Evolutionary conservation across 2,888 invertebrate species (phyloP).

Genomic region (Dinocampus coccinellae): DNA sequence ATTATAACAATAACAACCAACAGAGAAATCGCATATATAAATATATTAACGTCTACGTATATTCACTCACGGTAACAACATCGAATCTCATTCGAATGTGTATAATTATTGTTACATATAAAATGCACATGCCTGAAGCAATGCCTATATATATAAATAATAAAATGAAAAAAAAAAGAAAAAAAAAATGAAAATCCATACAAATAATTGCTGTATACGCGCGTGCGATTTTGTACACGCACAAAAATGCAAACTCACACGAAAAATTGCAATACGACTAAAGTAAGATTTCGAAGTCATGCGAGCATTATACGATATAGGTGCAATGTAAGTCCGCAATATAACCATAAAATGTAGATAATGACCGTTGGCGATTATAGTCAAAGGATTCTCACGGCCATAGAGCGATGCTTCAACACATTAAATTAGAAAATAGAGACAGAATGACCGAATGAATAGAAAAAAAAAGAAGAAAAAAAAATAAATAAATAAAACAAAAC

Average conservation of each 20-base stretch:
- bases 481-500: neutral
- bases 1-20: neutral
- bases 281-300: conserved; percentile 51
- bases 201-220: conserved; percentile 23
- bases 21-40: neutral
- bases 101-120: neutral
- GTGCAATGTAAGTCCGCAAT: conserved; percentile 59
- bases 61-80: neutral
- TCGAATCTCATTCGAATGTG: neutral
- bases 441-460: too few species aligned
- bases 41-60: neutral
- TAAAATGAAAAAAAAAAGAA: neutral
- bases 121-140: neutral
- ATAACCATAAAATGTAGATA: conserved; percentile 69
- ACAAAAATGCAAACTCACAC: conserved; percentile 42
- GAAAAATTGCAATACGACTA: conserved; percentile 60
- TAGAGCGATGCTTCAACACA: conserved; percentile 29
- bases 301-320: conserved; percentile 50
- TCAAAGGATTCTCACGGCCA: conserved; percentile 53
- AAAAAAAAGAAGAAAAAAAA: neutral
- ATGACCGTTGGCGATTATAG: conserved; percentile 60
- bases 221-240: neutral
- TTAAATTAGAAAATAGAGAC: conserved; percentile 28
- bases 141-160: neutral
- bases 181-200: neutral